Base-by-base conservation (phyloP, 1,140 invertebrate species). In the Cydia fagiglandana region DNA sequence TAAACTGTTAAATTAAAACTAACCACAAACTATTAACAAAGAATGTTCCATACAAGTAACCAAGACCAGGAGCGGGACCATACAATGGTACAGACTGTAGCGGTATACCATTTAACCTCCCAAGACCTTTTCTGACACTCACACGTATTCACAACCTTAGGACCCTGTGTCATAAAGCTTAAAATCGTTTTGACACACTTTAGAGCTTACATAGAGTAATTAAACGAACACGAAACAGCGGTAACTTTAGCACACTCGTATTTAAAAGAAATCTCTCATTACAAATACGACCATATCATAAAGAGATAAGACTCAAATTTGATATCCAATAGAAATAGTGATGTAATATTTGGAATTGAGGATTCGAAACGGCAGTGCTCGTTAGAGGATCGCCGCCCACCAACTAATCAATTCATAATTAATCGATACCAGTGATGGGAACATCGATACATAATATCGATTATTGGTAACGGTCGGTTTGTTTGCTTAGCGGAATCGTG, bases 361-460 rank as follows among this genome's bases (percentile, higher is more conserved):
- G 9, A 61, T 61, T 12, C 9, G 2, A 61, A 70, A 70, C 66
- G 66, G 66, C 66, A 70, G 66, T 70, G 66, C 66, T 70, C 66
- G 66, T 70, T 70, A 70, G 34, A 70, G n/a, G 66, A 70, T 41
- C 66, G 9, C 66, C 66, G 66, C 66, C 66, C n/a, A 45, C 66
- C 66, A 38, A 38, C 66, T 70, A 70, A 70, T 70, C 66, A 70
- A 70, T 70, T 70, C 66, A 38, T 70, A 38, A 70, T 70, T 70
- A 70, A 70, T 70, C 66, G 66, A 70, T 70, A 70, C 66, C n/a
- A 17, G 30, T 70, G 66, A 70, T 38, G 64, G 28, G 66, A 70
- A 41, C 66, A 70, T 70, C 66, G 66, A 70, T 70, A 70, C 66
- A 45, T 70, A 70, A 70, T 70, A 70, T 70, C 66, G 66, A 70